phyloP scores from a whole-genome alignment of 2,888 invertebrate species.

The Pimpla rufipes region DNA sequence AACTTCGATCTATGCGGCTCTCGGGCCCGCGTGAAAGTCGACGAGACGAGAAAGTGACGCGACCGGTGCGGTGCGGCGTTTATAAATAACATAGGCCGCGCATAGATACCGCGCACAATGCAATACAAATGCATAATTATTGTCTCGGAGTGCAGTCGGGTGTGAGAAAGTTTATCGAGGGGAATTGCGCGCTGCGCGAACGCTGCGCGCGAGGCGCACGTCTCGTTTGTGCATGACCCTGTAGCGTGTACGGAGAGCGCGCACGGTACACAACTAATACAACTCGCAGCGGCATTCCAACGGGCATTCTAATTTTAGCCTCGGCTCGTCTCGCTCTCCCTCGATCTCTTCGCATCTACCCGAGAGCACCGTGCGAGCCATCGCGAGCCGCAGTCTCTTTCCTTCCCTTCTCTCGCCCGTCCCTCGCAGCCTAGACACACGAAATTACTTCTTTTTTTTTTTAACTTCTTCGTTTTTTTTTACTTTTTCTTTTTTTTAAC shows the following conservation, averaged over 20 bases:
- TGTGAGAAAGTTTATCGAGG: constrained; percentile 28
- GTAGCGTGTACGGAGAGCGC: constrained; percentile 37
- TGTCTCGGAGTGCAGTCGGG: background rate
- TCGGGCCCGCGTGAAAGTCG: constrained; percentile 34
- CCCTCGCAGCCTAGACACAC: constrained; percentile 23
- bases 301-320: constrained; percentile 83
- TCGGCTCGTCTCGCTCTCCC: constrained; percentile 66
- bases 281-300: constrained; percentile 73
- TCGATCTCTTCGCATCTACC: constrained; percentile 53
- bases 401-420: constrained; percentile 20
- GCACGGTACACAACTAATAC: constrained; percentile 53
- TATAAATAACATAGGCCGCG: background rate
- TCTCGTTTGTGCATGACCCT: constrained; percentile 50
- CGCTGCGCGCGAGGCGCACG: constrained; percentile 6
- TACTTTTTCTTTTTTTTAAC: background rate
- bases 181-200: constrained; percentile 7
- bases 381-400: background rate
- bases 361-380: background rate
- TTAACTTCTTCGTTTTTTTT: constrained; percentile 1
- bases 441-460: background rate
- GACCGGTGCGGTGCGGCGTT: background rate
- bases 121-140: constrained; percentile 12
- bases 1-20: background rate
- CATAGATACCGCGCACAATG: background rate
- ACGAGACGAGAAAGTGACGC: constrained; percentile 36